Evolutionary conservation across 2,797 vertebrate species (phyloP).

Genomic region (Sphenopsis melanotis): DNA sequence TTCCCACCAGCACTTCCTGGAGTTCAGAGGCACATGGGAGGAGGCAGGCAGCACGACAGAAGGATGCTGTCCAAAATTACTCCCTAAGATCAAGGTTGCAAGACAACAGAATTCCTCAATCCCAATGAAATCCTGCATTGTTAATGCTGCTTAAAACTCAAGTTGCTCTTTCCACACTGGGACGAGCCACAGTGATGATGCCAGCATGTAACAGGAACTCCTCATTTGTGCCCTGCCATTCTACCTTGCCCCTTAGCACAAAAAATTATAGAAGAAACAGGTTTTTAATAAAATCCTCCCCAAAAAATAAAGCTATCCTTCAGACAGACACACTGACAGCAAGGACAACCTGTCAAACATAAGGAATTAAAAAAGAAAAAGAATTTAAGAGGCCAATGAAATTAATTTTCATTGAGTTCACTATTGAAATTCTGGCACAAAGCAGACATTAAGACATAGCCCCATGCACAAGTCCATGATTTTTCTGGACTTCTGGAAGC

Average conservation of each 20-base stretch:
- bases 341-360: not conserved
- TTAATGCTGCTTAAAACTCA: not conserved
- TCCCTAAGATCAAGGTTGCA: not conserved
- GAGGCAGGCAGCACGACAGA: rapidly evolving
- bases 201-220: not conserved
- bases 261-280: not conserved
- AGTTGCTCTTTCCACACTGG: not conserved
- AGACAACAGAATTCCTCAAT: rapidly evolving
- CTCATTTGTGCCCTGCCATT: not conserved
- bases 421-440: not conserved
- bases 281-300: not conserved
- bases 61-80: not conserved
- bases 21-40: not conserved
- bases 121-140: not conserved
- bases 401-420: slow-evolving; percentile 17
- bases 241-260: not conserved
- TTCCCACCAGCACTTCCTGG: not conserved
- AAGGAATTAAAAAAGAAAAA: not conserved
- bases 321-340: not conserved
- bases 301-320: not conserved
- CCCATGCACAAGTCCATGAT: not conserved
- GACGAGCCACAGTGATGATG: not conserved
- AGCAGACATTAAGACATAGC: not conserved
- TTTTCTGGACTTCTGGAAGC: slow-evolving; percentile 13
- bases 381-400: not conserved